Conservation (phyloP, 2,113 vertebrate species). For the Trichomycterus rosablanca region DNA sequence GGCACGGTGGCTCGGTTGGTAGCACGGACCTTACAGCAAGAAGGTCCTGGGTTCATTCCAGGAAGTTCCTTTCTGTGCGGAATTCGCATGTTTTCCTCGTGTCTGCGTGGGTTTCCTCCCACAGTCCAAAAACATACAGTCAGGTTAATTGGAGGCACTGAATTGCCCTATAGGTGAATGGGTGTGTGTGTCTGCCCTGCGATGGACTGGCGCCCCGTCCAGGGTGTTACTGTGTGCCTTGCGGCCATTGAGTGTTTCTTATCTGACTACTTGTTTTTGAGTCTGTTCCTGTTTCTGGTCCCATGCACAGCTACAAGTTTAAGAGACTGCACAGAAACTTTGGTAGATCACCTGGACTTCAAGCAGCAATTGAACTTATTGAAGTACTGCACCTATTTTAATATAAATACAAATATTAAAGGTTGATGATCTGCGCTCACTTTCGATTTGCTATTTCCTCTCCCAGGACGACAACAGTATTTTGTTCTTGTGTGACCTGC, state of each 20-base stretch:
- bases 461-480: conserved; percentile 76
- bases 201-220: too few species aligned
- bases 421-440: background rate
- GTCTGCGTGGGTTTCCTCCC: too few species aligned
- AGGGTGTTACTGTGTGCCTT: too few species aligned
- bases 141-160: too few species aligned
- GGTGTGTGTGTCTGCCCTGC: too few species aligned
- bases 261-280: background rate
- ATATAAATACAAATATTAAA: background rate
- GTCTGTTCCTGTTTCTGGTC: background rate
- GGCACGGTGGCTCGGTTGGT: background rate
- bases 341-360: conserved; percentile 76
- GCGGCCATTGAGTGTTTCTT: too few species aligned
- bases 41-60: too few species aligned
- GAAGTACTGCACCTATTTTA: conserved; percentile 54
- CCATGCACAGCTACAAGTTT: conserved; percentile 67
- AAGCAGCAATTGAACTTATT: conserved; percentile 75
- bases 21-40: too few species aligned
- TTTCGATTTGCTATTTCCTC: background rate
- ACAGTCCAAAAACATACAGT: too few species aligned
- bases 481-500: conserved; percentile 78
- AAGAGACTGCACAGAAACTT: conserved; percentile 73
- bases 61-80: too few species aligned
- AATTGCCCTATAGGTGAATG: too few species aligned
- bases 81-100: too few species aligned